A percentile compares a stretch with the other conserved stretches of the same genome.
These are phyloP conservation scores for Teleogryllus occipitalis DNA, from an alignment of 1,140 invertebrate species.

Conservation along the genomic window DNA sequence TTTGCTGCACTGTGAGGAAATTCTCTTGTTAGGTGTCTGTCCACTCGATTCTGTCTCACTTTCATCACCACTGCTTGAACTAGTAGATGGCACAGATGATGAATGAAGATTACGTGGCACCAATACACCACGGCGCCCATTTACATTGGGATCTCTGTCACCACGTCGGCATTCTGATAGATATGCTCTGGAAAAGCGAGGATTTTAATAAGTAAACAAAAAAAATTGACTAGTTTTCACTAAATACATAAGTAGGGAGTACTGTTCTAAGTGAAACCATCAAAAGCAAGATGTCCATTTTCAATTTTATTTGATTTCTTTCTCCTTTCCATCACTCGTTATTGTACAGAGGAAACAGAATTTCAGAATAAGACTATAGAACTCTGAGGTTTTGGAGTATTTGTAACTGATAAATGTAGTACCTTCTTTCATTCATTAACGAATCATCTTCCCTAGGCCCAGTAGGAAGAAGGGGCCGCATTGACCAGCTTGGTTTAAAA, in stretches of 20 bases:
- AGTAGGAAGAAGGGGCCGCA: slow-evolving; percentile 24
- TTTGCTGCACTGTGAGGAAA: background rate
- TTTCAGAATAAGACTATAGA: no score
- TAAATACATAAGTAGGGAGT: no score
- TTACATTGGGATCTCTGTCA: slow-evolving; percentile 62
- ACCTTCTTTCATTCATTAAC: background rate
- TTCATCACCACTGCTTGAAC: slow-evolving; percentile 22
- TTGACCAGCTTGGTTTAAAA: slow-evolving; percentile 26
- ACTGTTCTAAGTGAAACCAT: no score
- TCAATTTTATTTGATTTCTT: no score
- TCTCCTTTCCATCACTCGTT: no score
- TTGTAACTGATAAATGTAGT: background rate
- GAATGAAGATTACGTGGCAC: slow-evolving; percentile 25
- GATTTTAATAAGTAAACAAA: no score
- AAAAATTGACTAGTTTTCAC: no score
- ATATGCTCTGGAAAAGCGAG: slow-evolving; percentile 11
- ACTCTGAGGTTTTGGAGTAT: no score
- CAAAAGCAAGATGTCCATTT: no score
- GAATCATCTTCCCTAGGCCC: background rate
- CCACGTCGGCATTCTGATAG: slow-evolving; percentile 28
- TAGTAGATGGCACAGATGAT: slow-evolving; percentile 8
- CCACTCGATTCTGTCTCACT: slow-evolving; percentile 19
- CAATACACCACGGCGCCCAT: slow-evolving; percentile 55
- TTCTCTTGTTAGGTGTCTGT: background rate
- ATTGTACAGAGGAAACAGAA: no score